Evolutionary conservation across 2,113 vertebrate species (phyloP).

Genomic region (Nymphicus hollandicus): DNA sequence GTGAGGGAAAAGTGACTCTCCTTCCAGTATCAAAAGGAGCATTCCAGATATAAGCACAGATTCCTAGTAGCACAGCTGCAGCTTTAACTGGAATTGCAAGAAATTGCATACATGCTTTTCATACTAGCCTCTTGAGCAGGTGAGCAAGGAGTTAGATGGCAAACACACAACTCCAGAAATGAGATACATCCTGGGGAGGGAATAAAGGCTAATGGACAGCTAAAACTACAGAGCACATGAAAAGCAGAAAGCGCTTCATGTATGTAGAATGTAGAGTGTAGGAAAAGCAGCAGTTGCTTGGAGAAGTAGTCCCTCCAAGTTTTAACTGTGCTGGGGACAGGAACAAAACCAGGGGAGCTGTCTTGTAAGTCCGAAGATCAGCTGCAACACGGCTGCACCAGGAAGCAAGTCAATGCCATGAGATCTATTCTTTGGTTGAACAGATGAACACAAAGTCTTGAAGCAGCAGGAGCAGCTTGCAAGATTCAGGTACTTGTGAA

Average conservation of each 20-base stretch:
- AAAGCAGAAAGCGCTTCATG: background rate
- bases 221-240: background rate
- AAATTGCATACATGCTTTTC: background rate
- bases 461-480: background rate
- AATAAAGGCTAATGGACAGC: background rate
- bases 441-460: too few species aligned
- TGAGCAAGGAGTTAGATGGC: background rate
- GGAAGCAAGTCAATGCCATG: background rate
- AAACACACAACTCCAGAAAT: background rate
- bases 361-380: background rate
- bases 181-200: background rate
- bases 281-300: background rate
- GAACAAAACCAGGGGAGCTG: background rate
- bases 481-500: background rate
- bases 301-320: background rate
- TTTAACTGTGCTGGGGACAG: background rate
- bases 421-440: background rate
- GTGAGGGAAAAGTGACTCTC: background rate
- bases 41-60: background rate
- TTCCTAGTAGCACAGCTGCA: background rate
- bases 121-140: background rate
- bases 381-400: background rate
- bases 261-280: background rate
- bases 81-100: background rate
- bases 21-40: background rate